Evolutionary conservation across 2,888 invertebrate species (phyloP).

Genomic region (Archips xylosteana): DNA sequence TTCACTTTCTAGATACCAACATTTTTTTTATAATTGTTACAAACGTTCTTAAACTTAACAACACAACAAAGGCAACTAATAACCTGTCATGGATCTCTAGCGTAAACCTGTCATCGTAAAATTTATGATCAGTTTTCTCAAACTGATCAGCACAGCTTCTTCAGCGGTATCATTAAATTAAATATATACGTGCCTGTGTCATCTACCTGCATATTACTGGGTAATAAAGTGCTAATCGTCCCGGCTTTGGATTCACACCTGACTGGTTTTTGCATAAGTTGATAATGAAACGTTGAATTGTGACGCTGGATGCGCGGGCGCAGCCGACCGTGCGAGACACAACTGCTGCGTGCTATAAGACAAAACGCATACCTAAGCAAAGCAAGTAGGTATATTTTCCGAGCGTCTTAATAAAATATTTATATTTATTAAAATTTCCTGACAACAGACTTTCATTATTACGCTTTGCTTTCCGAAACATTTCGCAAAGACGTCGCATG

Average conservation of each 20-base stretch:
- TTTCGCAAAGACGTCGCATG: not conserved
- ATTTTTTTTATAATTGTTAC: not conserved
- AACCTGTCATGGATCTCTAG: constrained; percentile 2
- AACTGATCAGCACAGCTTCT: constrained; percentile 4
- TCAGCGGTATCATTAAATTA: constrained; percentile 35
- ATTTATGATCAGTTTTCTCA: not conserved
- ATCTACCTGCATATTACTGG: constrained; percentile 38
- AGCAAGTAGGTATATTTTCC: constrained; percentile 6
- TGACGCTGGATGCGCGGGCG: constrained; percentile 21
- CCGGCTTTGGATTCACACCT: constrained; percentile 33
- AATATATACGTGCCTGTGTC: constrained; percentile 31
- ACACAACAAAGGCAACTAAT: not conserved
- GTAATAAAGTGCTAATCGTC: constrained; percentile 38
- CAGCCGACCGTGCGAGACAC: constrained; percentile 34
- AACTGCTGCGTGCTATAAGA: constrained; percentile 18
- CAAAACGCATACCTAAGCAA: constrained; percentile 17
- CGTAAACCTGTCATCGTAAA: not conserved
- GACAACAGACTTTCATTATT: not conserved
- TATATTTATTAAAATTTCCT: not conserved
- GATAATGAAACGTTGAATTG: constrained; percentile 39
- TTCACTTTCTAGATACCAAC: not conserved
- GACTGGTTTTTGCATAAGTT: constrained; percentile 42
- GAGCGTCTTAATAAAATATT: not conserved
- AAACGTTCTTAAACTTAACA: not conserved
- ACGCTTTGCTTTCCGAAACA: not conserved